Base-by-base conservation (phyloP, 1,140 invertebrate species). In the Trichonephila clavipes region DNA sequence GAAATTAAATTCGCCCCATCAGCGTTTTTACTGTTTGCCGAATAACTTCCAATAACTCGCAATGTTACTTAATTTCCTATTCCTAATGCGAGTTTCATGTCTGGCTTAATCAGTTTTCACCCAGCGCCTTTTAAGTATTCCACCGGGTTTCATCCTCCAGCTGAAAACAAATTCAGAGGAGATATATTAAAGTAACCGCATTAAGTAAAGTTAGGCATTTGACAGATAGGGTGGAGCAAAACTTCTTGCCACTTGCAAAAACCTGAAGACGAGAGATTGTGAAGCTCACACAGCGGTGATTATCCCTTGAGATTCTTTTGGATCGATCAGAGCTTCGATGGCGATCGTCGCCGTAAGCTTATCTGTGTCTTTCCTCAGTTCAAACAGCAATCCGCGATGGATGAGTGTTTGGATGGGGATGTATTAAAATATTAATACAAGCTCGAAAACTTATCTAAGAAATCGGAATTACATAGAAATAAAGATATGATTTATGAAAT, bases 41-140 rank as follows among this genome's bases (percentile, higher is more conserved):
- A 87, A 92, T 92, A 92, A 92, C 91, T 92, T 92, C 83, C 91
- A 92, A 92, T 92, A 92, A 92, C 91, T 92, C 69, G 91, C 82
- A 44, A 77, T 92, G 91, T 92, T 87, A 92, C 91, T 92, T 92
- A 92, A 92, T 92, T 92, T 92, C 82, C 82, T 87, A 92, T 92
- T 92, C 91, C 91, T 92, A 92, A 92, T 92, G 91, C 91, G 91
- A 92, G 91, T 92, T 92, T 92, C 91, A 92, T 92, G 91, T 92
- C 62, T 87, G 83, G 81, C 91, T 92, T 92, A 92, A 92, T 92
- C 91, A 92, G 91, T 92, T 92, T 92, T n/a, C 62, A 28, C n/a
- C 64, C 81, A 58, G 82, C 24, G 34, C 83, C 91, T 86, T 92
- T 92, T 72, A 92, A 92, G 91, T 92, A 92, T 92, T 92, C 91